Evolutionary conservation across 1,140 invertebrate genomes (phyloP).

Genomic region (Leptopilina boulardi): DNA sequence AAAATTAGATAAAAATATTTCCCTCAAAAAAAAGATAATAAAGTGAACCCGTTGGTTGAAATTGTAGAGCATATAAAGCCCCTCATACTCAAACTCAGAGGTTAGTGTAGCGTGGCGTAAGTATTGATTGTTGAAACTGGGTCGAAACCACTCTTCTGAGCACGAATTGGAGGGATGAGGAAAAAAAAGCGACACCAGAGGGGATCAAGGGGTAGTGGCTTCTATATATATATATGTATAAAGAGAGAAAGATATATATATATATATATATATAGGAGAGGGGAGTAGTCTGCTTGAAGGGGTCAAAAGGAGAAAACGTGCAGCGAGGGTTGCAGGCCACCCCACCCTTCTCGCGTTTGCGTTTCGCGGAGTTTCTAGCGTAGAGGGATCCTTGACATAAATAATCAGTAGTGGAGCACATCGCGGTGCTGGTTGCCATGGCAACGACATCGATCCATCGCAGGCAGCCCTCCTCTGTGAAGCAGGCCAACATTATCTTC

Average conservation of each 20-base stretch:
- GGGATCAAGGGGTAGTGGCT: constrained; percentile 10
- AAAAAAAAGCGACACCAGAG: constrained; percentile 6
- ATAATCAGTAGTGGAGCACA: constrained; percentile 74
- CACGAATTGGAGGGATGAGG: constrained; percentile 39
- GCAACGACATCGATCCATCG: constrained; percentile 70
- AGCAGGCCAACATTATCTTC: constrained; percentile 41
- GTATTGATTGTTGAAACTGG: constrained; percentile 74
- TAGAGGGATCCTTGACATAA: constrained; percentile 74
- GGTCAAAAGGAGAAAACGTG: constrained; percentile 36
- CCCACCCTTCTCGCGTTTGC: constrained; percentile 61
- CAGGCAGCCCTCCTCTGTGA: constrained; percentile 46
- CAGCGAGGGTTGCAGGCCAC: constrained; percentile 30
- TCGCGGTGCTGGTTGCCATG: constrained; percentile 66
- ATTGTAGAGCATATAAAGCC: background rate
- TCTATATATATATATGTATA: background rate
- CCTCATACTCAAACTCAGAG: background rate
- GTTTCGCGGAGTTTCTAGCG: constrained; percentile 62
- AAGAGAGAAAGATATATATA: too few relatives aligned
- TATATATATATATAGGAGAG: constrained; percentile 35
- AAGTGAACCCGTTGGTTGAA: constrained; percentile 9
- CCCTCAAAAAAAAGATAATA: background rate
- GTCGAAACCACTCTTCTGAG: constrained; percentile 69
- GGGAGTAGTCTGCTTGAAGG: constrained; percentile 36
- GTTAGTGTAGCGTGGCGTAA: constrained; percentile 42
- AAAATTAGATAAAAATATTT: background rate